These are phyloP conservation scores for Julus scanicus DNA, from an alignment of 2,888 invertebrate species.

Conservation along the genomic window DNA sequence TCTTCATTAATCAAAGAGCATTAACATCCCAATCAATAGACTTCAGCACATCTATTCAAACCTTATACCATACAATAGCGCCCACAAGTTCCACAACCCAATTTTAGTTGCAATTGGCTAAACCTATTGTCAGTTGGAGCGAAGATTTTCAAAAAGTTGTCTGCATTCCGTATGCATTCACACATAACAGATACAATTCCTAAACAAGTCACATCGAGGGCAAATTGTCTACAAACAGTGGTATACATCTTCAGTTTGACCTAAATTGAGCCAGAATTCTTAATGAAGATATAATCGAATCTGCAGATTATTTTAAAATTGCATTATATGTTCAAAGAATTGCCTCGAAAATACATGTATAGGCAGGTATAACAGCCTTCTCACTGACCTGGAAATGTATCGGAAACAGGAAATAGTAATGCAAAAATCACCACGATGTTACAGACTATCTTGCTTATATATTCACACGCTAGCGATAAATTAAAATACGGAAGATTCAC, in stretches of 20 bases:
- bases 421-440: neutral
- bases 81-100: neutral
- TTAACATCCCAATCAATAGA: conserved; percentile 2
- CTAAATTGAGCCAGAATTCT: neutral
- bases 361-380: neutral
- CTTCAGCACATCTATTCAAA: neutral
- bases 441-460: no score
- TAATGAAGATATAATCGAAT: neutral
- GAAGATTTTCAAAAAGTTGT: neutral
- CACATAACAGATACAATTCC: neutral
- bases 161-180: neutral
- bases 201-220: neutral
- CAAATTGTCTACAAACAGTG: neutral
- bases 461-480: no score
- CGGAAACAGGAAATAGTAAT: neutral
- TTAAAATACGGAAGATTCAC: no score
- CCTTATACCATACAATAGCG: neutral
- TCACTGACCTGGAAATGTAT: neutral
- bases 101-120: neutral
- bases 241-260: conserved; percentile 20
- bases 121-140: neutral
- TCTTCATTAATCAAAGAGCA: neutral
- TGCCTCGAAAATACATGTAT: neutral
- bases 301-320: neutral
- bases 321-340: neutral